Conservation (phyloP, 2,888 invertebrate species). For the Hydroisotoma schaefferi region DNA sequence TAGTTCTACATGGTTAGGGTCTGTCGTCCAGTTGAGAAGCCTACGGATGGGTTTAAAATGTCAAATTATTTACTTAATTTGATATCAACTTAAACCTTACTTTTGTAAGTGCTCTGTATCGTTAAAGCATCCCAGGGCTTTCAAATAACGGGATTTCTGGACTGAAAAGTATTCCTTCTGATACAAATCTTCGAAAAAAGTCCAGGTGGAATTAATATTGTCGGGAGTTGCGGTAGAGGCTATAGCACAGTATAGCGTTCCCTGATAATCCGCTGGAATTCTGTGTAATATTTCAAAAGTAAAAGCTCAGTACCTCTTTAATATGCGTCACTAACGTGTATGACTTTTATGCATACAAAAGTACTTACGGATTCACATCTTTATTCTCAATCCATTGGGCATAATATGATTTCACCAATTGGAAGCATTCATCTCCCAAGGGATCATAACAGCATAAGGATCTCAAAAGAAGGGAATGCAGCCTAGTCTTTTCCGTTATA, state of each 20-base stretch:
- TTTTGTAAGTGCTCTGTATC: neutral
- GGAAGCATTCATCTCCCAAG: too few species aligned
- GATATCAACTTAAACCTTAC: neutral
- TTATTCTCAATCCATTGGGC: constrained; percentile 2
- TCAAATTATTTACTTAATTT: too few species aligned
- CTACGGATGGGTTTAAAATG: too few species aligned
- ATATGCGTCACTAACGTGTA: too few species aligned
- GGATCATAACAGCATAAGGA: constrained; percentile 16
- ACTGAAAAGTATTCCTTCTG: constrained; percentile 28
- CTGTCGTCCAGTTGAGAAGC: constrained; percentile 19
- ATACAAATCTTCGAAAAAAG: constrained; percentile 20
- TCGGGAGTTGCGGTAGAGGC: constrained; percentile 5
- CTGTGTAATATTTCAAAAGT: constrained; percentile 2
- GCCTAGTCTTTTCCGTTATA: neutral
- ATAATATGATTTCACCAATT: too few species aligned
- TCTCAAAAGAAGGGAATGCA: constrained; percentile 16
- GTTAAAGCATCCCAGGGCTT: constrained; percentile 23
- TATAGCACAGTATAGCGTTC: constrained; percentile 22
- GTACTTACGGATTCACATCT: constrained; percentile 8
- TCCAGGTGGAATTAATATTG: constrained; percentile 5
- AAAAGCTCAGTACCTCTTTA: neutral
- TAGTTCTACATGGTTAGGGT: constrained; percentile 30
- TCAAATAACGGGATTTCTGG: constrained; percentile 26
- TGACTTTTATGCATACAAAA: neutral
- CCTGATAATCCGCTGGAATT: constrained; percentile 20